Evolutionary conservation across 2,113 vertebrate species (phyloP).

Genomic region (Plectropomus leopardus): DNA sequence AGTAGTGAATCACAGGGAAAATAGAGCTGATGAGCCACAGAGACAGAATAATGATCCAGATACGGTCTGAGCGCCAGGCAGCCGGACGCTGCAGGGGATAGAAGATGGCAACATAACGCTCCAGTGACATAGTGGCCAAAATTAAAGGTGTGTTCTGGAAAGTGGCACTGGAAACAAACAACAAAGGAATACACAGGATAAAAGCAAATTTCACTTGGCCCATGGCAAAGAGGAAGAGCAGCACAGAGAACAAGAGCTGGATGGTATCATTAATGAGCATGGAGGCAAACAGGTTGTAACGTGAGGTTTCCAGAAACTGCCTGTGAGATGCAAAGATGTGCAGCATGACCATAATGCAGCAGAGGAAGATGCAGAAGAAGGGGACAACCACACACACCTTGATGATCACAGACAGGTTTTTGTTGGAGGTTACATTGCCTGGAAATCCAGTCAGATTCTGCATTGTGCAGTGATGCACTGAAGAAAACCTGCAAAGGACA

Average conservation of each 20-base stretch:
- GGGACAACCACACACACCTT: slow-evolving; percentile 83
- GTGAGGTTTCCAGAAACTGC: slow-evolving; percentile 81
- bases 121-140: slow-evolving; percentile 84
- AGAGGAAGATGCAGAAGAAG: slow-evolving; percentile 79
- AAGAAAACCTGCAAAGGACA: slow-evolving; percentile 17
- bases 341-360: slow-evolving; percentile 78
- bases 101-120: slow-evolving; percentile 85
- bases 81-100: slow-evolving; percentile 77
- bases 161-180: slow-evolving; percentile 77
- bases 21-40: slow-evolving; percentile 75
- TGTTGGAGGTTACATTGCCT: slow-evolving; percentile 64
- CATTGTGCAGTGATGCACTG: slow-evolving; percentile 63
- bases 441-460: slow-evolving; percentile 73
- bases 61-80: slow-evolving; percentile 76
- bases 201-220: slow-evolving; percentile 63
- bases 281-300: slow-evolving; percentile 84
- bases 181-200: slow-evolving; percentile 69
- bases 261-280: slow-evolving; percentile 86
- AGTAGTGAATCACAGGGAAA: slow-evolving; percentile 49
- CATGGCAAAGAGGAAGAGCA: slow-evolving; percentile 80
- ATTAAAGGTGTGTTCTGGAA: slow-evolving; percentile 83
- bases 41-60: slow-evolving; percentile 78
- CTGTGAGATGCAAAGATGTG: slow-evolving; percentile 80
- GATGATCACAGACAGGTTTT: slow-evolving; percentile 69
- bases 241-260: slow-evolving; percentile 77